A percentile compares a stretch with the other conserved stretches of the same genome.
These are phyloP conservation scores for Phragmatobia fuliginosa DNA, from an alignment of 2,888 invertebrate species.

Conservation along the genomic window DNA sequence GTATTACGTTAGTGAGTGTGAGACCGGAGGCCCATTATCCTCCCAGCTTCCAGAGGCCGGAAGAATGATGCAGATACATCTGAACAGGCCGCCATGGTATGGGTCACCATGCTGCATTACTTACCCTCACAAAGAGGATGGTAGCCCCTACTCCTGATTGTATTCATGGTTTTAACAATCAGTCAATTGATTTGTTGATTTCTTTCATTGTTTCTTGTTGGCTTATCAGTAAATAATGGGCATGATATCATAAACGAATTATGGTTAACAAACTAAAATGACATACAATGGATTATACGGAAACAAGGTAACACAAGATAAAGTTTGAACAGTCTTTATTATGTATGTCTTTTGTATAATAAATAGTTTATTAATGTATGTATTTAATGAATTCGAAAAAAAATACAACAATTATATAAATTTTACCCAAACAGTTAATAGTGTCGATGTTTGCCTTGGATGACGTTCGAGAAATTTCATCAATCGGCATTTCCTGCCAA, in stretches of 20 bases:
- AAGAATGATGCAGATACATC: no score
- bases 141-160: no score
- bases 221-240: neutral
- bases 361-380: no score
- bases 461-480: neutral
- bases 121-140: no score
- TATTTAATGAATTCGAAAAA: no score
- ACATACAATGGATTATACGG: neutral
- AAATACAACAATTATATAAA: neutral
- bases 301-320: neutral
- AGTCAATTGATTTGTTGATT: neutral
- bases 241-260: neutral
- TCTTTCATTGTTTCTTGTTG: neutral
- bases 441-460: neutral
- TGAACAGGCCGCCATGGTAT: no score
- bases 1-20: no score
- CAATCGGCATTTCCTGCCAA: constrained; percentile 5
- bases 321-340: neutral
- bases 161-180: neutral
- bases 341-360: no score
- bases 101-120: no score
- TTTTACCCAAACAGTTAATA: neutral
- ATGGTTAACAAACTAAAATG: neutral
- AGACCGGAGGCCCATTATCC: no score
- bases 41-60: no score